Evolutionary conservation across 2,113 vertebrate genomes (phyloP).

Genomic region (Carassius gibelio): DNA sequence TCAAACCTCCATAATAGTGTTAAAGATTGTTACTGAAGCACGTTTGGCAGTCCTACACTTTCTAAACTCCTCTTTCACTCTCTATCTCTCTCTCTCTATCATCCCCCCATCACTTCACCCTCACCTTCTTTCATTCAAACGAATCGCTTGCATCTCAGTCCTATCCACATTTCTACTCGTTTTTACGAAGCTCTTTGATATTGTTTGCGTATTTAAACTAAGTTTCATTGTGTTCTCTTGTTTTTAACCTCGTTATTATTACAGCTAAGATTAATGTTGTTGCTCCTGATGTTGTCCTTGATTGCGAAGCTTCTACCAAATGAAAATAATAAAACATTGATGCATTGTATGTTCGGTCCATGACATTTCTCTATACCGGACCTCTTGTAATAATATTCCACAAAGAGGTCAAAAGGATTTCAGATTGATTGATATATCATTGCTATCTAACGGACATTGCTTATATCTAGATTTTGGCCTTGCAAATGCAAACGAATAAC

Average conservation of each 20-base stretch:
- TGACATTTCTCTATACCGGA: too few relatives aligned
- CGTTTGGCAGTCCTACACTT: constrained; percentile 33
- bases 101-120: constrained; percentile 7
- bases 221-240: constrained; percentile 37
- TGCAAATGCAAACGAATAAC: too few relatives aligned
- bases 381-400: too few relatives aligned
- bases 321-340: constrained; percentile 59
- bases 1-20: constrained; percentile 21
- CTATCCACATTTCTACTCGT: constrained; percentile 63
- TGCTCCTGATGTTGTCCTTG: constrained; percentile 64
- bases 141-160: constrained; percentile 35
- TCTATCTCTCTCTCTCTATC: background rate
- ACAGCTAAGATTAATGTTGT: constrained; percentile 70
- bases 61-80: constrained; percentile 2
- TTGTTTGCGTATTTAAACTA: constrained; percentile 65
- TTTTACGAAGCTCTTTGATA: constrained; percentile 72
- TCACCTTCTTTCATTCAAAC: constrained; percentile 29
- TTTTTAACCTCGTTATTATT: constrained; percentile 65
- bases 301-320: constrained; percentile 79
- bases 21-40: constrained; percentile 42
- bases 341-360: too few relatives aligned
- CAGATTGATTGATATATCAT: too few relatives aligned
- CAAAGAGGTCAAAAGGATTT: too few relatives aligned
- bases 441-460: too few relatives aligned
- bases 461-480: too few relatives aligned